phyloP scores from a whole-genome alignment of 2,888 invertebrate genomes.

The Globia sparganii region DNA sequence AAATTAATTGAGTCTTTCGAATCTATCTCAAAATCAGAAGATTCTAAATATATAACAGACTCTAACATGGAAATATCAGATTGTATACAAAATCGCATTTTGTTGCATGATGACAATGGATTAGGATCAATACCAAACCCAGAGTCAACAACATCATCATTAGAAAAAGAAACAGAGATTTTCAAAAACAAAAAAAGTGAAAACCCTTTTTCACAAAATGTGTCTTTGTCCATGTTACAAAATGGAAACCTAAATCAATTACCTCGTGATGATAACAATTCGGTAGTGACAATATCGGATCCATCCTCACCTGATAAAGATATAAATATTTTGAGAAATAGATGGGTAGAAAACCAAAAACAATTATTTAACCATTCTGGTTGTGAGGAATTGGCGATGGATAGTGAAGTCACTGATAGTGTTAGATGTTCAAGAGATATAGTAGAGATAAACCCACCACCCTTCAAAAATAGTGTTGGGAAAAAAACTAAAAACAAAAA shows the following conservation, averaged over 20 bases:
- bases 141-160: background rate
- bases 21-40: conserved; percentile 18
- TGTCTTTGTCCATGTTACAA: conserved; percentile 9
- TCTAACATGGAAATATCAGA: conserved; percentile 14
- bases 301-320: background rate
- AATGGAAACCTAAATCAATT: conserved; percentile 16
- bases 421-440: background rate
- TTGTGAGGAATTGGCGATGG: conserved; percentile 2
- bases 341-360: background rate
- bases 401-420: conserved; percentile 4
- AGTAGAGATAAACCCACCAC: conserved; percentile 12
- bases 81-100: background rate
- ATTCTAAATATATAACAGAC: background rate
- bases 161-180: conserved; percentile 8
- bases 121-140: background rate
- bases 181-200: background rate
- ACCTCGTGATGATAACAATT: background rate
- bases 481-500: conserved; percentile 69
- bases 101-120: conserved; percentile 7
- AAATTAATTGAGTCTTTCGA: conserved; percentile 29
- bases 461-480: conserved; percentile 12
- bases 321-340: conserved; percentile 5
- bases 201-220: conserved; percentile 10
- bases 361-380: background rate
- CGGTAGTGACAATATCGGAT: background rate